Conservation (phyloP, 2,888 invertebrate species). For the Pristionchus arcanus region DNA sequence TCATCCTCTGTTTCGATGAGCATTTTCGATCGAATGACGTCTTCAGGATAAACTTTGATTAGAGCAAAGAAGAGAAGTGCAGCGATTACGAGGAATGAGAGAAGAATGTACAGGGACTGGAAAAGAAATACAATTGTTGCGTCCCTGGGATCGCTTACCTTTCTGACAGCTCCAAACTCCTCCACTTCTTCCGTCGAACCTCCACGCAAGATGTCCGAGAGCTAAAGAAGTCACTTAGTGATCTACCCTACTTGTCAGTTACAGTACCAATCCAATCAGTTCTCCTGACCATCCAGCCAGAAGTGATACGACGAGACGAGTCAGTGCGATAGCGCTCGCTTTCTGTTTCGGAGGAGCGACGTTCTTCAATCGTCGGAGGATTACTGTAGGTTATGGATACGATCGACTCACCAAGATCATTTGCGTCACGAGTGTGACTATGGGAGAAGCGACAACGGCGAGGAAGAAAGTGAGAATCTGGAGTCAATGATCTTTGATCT, state of each 20-base stretch:
- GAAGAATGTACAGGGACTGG: constrained; percentile 26
- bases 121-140: neutral
- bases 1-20: constrained; percentile 8
- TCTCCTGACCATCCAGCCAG: neutral
- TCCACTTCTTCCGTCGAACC: neutral
- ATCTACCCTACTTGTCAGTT: neutral
- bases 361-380: neutral
- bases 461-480: constrained; percentile 19
- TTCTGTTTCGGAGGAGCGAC: constrained; percentile 37
- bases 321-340: neutral
- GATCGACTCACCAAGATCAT: constrained; percentile 21
- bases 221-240: neutral
- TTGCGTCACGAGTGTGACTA: constrained; percentile 23
- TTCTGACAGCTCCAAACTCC: neutral
- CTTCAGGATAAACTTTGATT: constrained; percentile 28
- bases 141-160: neutral
- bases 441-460: neutral
- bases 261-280: constrained; percentile 29
- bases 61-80: constrained; percentile 11
- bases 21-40: constrained; percentile 18
- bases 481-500: neutral
- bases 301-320: neutral
- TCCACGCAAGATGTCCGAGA: constrained; percentile 19
- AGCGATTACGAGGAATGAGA: neutral
- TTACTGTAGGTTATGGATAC: neutral